A percentile compares a stretch with the other conserved stretches of the same genome.
phyloP scores from a whole-genome alignment of 2,888 invertebrate genomes.

The Hypsopygia costalis region DNA sequence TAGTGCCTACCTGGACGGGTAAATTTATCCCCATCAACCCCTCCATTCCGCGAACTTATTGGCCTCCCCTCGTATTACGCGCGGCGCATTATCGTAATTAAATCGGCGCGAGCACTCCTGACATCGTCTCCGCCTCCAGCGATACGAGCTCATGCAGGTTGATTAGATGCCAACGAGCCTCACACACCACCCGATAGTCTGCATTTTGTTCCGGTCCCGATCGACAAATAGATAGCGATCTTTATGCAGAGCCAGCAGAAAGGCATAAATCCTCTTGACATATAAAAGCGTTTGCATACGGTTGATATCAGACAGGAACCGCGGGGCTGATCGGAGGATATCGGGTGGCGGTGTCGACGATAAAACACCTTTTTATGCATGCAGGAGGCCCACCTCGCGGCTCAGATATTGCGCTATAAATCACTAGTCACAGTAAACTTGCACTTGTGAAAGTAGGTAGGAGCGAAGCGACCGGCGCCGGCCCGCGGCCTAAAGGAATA shows the following conservation, averaged over 20 bases:
- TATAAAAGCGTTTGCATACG: conserved; percentile 8
- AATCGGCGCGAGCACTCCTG: too few relatives aligned
- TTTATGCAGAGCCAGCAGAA: conserved; percentile 13
- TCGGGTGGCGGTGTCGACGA: conserved; percentile 21
- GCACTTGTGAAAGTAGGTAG: conserved; percentile 24
- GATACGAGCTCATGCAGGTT: too few relatives aligned
- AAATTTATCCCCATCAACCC: too few relatives aligned
- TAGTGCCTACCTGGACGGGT: too few relatives aligned
- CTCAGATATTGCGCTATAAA: conserved; percentile 34
- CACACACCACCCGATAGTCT: too few relatives aligned
- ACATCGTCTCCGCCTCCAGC: too few relatives aligned
- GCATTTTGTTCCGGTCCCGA: not conserved
- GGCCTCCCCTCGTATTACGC: too few relatives aligned
- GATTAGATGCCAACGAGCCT: too few relatives aligned
- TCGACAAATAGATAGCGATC: conserved; percentile 1
- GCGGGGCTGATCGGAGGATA: too few relatives aligned
- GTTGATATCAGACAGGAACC: not conserved
- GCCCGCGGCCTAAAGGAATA: too few relatives aligned
- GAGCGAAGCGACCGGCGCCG: not conserved
- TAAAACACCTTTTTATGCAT: conserved; percentile 37
- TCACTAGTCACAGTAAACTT: conserved; percentile 31
- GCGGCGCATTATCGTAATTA: too few relatives aligned
- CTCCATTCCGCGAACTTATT: too few relatives aligned
- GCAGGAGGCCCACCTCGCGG: conserved; percentile 24
- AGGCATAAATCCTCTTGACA: conserved; percentile 16